Conservation (phyloP, 2,113 vertebrate genomes). For the Naja naja region DNA sequence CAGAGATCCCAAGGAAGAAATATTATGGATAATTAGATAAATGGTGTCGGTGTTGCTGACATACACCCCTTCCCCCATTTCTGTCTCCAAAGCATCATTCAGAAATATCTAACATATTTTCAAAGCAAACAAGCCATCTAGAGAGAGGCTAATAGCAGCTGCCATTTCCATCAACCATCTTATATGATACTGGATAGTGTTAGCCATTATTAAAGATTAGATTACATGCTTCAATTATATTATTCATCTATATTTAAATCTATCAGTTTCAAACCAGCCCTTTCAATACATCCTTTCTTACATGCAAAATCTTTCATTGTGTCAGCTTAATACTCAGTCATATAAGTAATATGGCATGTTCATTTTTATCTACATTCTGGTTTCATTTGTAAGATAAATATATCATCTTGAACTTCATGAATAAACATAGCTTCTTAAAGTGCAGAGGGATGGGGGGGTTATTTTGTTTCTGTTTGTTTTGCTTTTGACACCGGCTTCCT, state of each 20-base stretch:
- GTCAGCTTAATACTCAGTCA: constrained; percentile 34
- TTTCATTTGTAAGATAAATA: constrained; percentile 43
- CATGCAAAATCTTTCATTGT: constrained; percentile 31
- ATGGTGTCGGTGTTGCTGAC: neutral
- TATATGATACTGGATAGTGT: neutral
- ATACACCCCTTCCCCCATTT: neutral
- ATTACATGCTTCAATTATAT: constrained; percentile 18
- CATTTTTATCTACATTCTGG: constrained; percentile 45
- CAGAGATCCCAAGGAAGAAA: neutral
- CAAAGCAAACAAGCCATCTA: constrained; percentile 9
- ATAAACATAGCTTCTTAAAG: constrained; percentile 34
- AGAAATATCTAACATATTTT: neutral
- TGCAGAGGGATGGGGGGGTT: neutral
- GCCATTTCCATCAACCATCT: constrained; percentile 35
- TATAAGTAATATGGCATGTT: constrained; percentile 20
- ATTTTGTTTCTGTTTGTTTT: constrained; percentile 15
- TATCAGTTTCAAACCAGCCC: constrained; percentile 30
- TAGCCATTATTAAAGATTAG: constrained; percentile 16
- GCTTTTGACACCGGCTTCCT: constrained; percentile 14
- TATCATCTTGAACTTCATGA: constrained; percentile 53
- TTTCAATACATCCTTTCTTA: constrained; percentile 38
- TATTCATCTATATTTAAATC: constrained; percentile 46
- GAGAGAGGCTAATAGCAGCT: constrained; percentile 38
- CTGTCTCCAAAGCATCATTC: neutral
- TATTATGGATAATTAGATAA: neutral